phyloP scores from a whole-genome alignment of 2,888 invertebrate genomes.

The Theodoxus fluviatilis region DNA sequence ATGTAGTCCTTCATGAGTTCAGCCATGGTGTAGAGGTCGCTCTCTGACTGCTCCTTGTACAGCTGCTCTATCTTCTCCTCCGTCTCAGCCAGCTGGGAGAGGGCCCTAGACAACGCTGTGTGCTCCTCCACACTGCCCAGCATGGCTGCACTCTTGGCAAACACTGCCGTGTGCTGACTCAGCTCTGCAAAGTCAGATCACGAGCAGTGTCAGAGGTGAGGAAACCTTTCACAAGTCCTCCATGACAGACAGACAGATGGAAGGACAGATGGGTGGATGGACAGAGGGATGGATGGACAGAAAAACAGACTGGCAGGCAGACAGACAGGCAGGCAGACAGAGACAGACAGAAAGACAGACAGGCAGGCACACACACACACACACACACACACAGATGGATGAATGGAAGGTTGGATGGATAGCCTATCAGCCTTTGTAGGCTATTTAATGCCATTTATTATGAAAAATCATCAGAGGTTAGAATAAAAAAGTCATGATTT shows the following conservation, averaged over 20 bases:
- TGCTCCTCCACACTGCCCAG: constrained; percentile 92
- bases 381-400: too few relatives aligned
- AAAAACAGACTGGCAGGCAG: too few relatives aligned
- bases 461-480: too few relatives aligned
- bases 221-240: background rate
- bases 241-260: background rate
- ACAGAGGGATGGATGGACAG: background rate
- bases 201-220: background rate
- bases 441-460: too few relatives aligned
- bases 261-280: background rate
- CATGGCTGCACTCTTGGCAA: constrained; percentile 87
- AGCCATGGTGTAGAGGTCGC: constrained; percentile 91
- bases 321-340: too few relatives aligned
- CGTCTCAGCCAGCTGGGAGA: constrained; percentile 88
- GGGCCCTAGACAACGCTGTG: constrained; percentile 85
- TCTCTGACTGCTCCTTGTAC: constrained; percentile 90
- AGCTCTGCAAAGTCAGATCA: constrained; percentile 58
- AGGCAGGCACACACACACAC: too few relatives aligned
- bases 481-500: too few relatives aligned
- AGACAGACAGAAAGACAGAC: too few relatives aligned
- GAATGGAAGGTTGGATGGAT: too few relatives aligned
- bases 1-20: constrained; percentile 95
- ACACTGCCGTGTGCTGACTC: constrained; percentile 64
- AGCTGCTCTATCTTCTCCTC: constrained; percentile 77
- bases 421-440: too few relatives aligned